A percentile compares a stretch with the other conserved stretches of the same genome.
phyloP scores from a whole-genome alignment of 2,888 invertebrate genomes.

The Oscheius myriophilus region DNA sequence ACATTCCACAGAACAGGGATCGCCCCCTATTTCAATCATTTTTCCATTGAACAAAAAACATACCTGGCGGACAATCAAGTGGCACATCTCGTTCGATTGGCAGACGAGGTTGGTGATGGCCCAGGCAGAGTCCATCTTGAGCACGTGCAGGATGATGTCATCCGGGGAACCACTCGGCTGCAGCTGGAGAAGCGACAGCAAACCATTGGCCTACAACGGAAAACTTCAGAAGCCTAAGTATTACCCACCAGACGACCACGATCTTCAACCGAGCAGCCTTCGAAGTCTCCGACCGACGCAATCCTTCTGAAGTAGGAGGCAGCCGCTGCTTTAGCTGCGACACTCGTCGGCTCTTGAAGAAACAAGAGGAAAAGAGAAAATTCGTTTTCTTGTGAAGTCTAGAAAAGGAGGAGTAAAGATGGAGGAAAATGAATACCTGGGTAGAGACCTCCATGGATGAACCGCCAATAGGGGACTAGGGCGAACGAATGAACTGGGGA shows the following conservation, averaged over 20 bases:
- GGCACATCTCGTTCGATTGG: slow-evolving; percentile 38
- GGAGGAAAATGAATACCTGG: no score
- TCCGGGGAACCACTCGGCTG: neutral
- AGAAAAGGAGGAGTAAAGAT: no score
- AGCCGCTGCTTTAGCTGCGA: slow-evolving; percentile 3
- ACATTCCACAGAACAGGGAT: neutral
- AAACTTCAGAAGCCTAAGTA: neutral
- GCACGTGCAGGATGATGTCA: neutral
- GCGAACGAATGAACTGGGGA: no score
- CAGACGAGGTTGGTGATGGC: slow-evolving; percentile 47
- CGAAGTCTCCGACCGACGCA: neutral
- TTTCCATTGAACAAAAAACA: no score
- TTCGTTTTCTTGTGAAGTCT: no score
- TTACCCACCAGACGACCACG: neutral
- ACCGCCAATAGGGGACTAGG: no score
- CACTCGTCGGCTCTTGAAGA: no score
- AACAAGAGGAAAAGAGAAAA: no score
- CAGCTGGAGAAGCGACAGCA: neutral
- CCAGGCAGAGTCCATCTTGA: slow-evolving; percentile 39
- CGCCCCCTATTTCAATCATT: neutral
- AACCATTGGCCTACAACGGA: neutral
- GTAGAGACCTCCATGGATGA: no score
- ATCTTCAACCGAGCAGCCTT: neutral
- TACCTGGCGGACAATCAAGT: slow-evolving; percentile 36
- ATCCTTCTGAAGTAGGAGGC: slow-evolving; percentile 10